phyloP scores from a whole-genome alignment of 2,113 vertebrate genomes.

The Typhlomys cinereus region DNA sequence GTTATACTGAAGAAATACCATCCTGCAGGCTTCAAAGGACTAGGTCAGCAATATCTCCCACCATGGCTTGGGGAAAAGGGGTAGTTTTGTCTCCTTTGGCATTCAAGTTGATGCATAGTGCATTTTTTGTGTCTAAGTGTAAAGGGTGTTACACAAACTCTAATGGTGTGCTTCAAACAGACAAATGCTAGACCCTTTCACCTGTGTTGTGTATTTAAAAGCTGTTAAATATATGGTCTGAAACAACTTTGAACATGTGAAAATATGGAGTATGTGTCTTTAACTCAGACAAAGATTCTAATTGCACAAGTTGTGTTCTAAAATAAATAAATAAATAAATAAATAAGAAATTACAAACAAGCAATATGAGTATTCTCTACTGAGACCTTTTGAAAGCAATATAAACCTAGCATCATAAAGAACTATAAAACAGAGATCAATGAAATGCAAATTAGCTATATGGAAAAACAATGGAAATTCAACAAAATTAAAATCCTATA shows the following conservation, averaged over 20 bases:
- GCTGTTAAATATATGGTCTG: conserved; percentile 81
- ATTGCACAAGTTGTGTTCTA: conserved; percentile 77
- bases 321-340: too few relatives aligned
- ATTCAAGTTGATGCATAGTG: conserved; percentile 87
- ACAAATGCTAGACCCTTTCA: conserved; percentile 79
- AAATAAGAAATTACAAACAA: not conserved
- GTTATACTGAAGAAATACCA: conserved; percentile 90
- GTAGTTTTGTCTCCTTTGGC: conserved; percentile 89
- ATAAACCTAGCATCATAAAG: not conserved
- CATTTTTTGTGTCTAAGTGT: conserved; percentile 84
- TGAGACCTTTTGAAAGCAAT: not conserved
- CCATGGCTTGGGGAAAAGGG: conserved; percentile 92
- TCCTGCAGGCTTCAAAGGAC: conserved; percentile 98
- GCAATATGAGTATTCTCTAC: not conserved
- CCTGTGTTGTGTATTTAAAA: conserved; percentile 79
- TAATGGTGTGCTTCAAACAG: conserved; percentile 83
- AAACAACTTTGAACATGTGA: conserved; percentile 78
- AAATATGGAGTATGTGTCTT: conserved; percentile 79
- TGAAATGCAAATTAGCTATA: not conserved
- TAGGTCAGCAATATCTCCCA: conserved; percentile 94
- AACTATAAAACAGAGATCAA: not conserved
- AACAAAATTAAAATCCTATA: not conserved
- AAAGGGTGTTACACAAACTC: conserved; percentile 84
- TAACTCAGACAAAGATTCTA: conserved; percentile 72
- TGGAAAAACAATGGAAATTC: not conserved